Conservation (phyloP, 2,888 invertebrate species). For the Malacosoma neustria region DNA sequence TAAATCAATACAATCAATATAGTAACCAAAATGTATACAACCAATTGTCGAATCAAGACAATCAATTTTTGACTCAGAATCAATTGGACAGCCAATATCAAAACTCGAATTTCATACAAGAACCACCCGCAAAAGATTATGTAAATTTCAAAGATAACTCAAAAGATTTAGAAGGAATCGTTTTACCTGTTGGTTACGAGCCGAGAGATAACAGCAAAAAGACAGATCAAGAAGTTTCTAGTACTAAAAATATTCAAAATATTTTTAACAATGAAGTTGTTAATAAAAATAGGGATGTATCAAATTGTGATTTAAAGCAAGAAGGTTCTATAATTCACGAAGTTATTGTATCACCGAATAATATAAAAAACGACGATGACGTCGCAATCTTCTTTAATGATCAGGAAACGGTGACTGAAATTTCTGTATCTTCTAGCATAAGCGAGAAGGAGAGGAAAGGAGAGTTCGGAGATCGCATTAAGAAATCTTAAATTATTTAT, state of each 20-base stretch:
- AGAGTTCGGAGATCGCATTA: slow-evolving; percentile 44
- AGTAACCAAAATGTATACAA: too few relatives aligned
- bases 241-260: slow-evolving; percentile 29
- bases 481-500: slow-evolving; percentile 25
- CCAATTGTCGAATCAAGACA: neutral
- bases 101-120: neutral
- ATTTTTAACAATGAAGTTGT: slow-evolving; percentile 24
- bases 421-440: slow-evolving; percentile 62
- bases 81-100: neutral
- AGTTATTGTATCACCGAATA: slow-evolving; percentile 50
- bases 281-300: slow-evolving; percentile 33
- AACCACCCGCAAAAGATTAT: too few relatives aligned
- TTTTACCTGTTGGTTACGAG: slow-evolving; percentile 58
- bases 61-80: slow-evolving; percentile 9
- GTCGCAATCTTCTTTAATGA: slow-evolving; percentile 74
- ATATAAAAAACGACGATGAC: slow-evolving; percentile 62
- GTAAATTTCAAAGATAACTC: neutral
- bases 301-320: slow-evolving; percentile 54
- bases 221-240: slow-evolving; percentile 38
- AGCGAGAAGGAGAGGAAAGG: slow-evolving; percentile 35
- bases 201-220: slow-evolving; percentile 47
- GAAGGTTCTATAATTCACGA: slow-evolving; percentile 59
- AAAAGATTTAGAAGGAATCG: slow-evolving; percentile 30
- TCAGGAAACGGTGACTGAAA: slow-evolving; percentile 49
- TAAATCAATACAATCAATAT: neutral